Evolutionary conservation across 2,888 invertebrate species (phyloP).

Genomic region (Eupithecia subfuscata): DNA sequence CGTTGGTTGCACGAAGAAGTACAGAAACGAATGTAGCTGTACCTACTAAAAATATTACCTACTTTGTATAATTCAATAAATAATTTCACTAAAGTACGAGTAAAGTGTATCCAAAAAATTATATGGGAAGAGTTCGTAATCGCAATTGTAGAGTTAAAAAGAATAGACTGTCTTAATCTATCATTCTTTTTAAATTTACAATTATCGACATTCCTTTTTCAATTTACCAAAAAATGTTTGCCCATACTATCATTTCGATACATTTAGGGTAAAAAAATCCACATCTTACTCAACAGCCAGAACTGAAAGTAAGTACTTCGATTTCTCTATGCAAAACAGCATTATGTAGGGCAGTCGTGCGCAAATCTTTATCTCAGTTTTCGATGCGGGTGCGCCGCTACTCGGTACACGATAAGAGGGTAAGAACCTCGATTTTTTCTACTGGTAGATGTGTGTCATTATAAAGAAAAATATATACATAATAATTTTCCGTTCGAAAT

Average conservation of each 20-base stretch:
- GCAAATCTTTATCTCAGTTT: constrained; percentile 57
- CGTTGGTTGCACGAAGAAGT: not conserved
- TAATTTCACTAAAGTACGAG: too few species aligned
- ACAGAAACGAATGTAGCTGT: not conserved
- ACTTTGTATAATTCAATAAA: not conserved
- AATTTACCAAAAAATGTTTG: not conserved
- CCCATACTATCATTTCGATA: not conserved
- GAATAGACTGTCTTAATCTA: not conserved
- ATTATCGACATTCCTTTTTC: not conserved
- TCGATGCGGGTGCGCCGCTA: constrained; percentile 65
- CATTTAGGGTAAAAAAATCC: not conserved
- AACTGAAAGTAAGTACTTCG: constrained; percentile 25
- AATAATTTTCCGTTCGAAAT: not conserved
- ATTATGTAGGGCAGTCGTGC: constrained; percentile 54
- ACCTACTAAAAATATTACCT: not conserved
- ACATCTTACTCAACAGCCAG: not conserved
- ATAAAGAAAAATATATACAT: not conserved
- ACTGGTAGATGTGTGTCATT: constrained; percentile 15
- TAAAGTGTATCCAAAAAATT: not conserved
- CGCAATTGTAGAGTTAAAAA: not conserved
- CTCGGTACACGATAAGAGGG: constrained; percentile 52
- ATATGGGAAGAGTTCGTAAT: not conserved
- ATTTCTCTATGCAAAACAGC: constrained; percentile 43
- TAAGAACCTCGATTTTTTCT: constrained; percentile 54
- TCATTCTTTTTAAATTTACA: not conserved